Base-by-base conservation (phyloP, 2,797 vertebrate species). In the Erpetoichthys calabaricus region DNA sequence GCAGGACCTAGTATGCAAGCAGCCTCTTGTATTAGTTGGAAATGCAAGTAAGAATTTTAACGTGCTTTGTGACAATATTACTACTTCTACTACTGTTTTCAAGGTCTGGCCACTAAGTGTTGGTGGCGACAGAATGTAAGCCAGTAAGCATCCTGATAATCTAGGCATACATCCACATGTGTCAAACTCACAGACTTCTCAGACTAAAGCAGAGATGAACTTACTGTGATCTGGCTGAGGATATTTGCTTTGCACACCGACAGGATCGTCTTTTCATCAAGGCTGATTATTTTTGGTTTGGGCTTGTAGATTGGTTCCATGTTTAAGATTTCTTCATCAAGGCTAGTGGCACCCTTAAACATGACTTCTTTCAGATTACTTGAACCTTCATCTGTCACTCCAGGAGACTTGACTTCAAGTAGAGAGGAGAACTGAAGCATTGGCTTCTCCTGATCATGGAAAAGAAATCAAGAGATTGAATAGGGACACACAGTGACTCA, bases 221-320 rank as follows among this genome's bases (percentile, higher is more conserved):
- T 87, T 58, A 90, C 88, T 62, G 81, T 81, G 71, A 95, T 90
- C 67, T 92, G 87, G 68, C 78, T 83, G 64, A 86, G 88, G 61
- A 80, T 46, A 42, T 74, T 86, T 47, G 82, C 84, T 72, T 74
- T 77, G 63, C 85, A 73, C 59, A 83, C 68, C 44, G 71, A 67
- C 51, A 91, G 74, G 59, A 89, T 43, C 1, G 76, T 80, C 68
- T 76, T 84, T 63, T 89, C 79, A 68, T 92, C 84, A 63, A 92
- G 73, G 64, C 61, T 80, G 60, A 76, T 57, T 60, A 88, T 67
- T 72, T 78, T 86, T 61, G 83, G 78, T 44, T 66, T 81, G 5
- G 78, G 71, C 57, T 84, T 89, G 56, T 82, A 65, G 45, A 66
- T 59, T 4, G 84, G 87, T 8, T 90, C 81, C 82, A 88, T 84